Base-by-base conservation (phyloP, 2,888 invertebrate genomes). In the Agriopis leucophaearia region DNA sequence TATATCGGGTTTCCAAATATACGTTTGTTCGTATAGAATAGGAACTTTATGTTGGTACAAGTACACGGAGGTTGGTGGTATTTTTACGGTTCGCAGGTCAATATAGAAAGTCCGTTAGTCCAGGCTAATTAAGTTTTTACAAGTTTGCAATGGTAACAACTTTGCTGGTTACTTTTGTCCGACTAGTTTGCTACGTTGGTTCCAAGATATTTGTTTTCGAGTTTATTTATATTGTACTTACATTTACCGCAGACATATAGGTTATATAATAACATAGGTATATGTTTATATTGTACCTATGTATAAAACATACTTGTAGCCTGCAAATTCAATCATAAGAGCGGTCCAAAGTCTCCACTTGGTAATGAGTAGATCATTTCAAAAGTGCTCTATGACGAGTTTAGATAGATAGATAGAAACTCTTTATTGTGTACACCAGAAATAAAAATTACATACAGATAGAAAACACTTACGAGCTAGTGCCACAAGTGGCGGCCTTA, bases 101-200 rank as follows among this genome's bases (percentile, higher is more conserved):
- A 70, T 72, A 66, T 67, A 66, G 69, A 58, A 73, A 73, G 66
- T 70, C 68, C 50, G 72, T 66, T 61, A 73, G 60, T 62, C 52
- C 16, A 47, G 68, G 52, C 65, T 69, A 72, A 75, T 73, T 72
- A 72, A 73, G 72, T 71, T 75, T 73, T 73, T 72, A 73, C 73
- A 66, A 72, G 70, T 75, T 65, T 69, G 66, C 66, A 73, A 68
- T 75, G 66, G 73, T 69, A 68, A 70, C 69, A 73, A 72, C 58
- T 72, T 73, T 9, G 40, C 66, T 58, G 10, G 63, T 68, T 65
- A 69, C 61, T 51, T 71, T 73, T 72, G 71, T 71, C 55, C 38
- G 51, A 63, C 63, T 38, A 40, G 57, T 18, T 63, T 9, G 50
- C 38, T 58, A 60, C 10, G 27, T 70, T 69, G 52, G 55, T 27